Percentiles rank a stretch among this genome's conserved stretches.
Conservation (phyloP, 2,797 vertebrate genomes). For the Mastacembelus armatus region DNA sequence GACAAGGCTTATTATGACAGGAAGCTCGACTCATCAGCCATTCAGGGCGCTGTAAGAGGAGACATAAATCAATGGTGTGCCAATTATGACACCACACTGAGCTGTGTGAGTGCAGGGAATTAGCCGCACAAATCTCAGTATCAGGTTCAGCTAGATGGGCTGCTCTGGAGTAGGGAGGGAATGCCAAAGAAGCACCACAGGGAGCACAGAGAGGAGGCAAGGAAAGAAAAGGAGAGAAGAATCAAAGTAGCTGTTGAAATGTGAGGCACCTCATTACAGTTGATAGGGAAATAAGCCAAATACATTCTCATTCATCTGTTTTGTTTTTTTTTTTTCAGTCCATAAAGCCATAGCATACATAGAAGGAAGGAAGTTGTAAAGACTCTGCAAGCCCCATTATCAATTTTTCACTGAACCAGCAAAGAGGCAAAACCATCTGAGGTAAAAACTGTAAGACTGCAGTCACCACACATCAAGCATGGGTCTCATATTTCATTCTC, state of each 20-base stretch:
- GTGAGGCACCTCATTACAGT: slow-evolving; percentile 65
- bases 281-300: slow-evolving; percentile 65
- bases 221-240: slow-evolving; percentile 13
- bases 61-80: slow-evolving; percentile 83
- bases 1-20: slow-evolving; percentile 79
- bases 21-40: slow-evolving; percentile 81
- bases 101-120: slow-evolving; percentile 81
- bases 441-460: slow-evolving; percentile 59
- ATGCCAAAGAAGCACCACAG: slow-evolving; percentile 43
- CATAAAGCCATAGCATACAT: slow-evolving; percentile 19
- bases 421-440: slow-evolving; percentile 46
- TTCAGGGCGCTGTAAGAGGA: slow-evolving; percentile 82
- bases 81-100: slow-evolving; percentile 83
- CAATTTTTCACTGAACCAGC: slow-evolving; percentile 29
- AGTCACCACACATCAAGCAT: slow-evolving; percentile 60
- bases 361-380: background rate
- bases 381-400: slow-evolving; percentile 25
- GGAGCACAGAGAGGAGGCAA: slow-evolving; percentile 36
- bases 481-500: slow-evolving; percentile 67
- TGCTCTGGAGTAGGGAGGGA: slow-evolving; percentile 51
- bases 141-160: slow-evolving; percentile 80
- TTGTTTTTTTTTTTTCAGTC: slow-evolving; percentile 46
- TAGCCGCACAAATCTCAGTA: slow-evolving; percentile 79
- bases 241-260: slow-evolving; percentile 58
- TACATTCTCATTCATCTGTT: slow-evolving; percentile 55